A percentile compares a stretch with the other conserved stretches of the same genome.
Evolutionary conservation across 2,797 vertebrate species (phyloP).

Genomic region (Ambastaia sidthimunki): DNA sequence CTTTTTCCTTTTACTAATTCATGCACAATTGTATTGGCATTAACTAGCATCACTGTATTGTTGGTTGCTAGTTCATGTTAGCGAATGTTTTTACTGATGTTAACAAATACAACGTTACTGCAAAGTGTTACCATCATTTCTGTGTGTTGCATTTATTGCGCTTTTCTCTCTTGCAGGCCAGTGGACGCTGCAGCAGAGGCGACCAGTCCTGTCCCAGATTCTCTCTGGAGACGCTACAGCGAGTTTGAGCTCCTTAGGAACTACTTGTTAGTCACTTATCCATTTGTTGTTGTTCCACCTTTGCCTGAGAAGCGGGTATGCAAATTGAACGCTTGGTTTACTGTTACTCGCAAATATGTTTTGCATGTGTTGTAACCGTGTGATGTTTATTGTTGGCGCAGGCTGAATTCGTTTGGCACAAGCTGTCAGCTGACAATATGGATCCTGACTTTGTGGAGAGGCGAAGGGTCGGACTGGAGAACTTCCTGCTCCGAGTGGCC

Average conservation of each 20-base stretch:
- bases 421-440: conserved; percentile 96
- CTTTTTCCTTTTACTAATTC: no score
- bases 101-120: no score
- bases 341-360: background rate
- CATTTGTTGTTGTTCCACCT: conserved; percentile 89
- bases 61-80: no score
- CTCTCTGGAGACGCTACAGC: conserved; percentile 94
- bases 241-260: conserved; percentile 93
- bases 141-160: background rate
- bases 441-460: conserved; percentile 97
- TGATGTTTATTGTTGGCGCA: conserved; percentile 62
- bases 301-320: conserved; percentile 96
- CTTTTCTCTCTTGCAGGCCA: conserved; percentile 73
- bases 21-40: no score
- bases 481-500: conserved; percentile 91
- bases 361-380: conserved; percentile 4
- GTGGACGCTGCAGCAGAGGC: conserved; percentile 82
- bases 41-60: no score
- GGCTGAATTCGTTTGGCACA: conserved; percentile 99
- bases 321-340: conserved; percentile 5
- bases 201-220: conserved; percentile 84
- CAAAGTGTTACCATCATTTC: background rate
- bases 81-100: no score
- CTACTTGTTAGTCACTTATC: conserved; percentile 87
- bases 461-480: conserved; percentile 91